Evolutionary conservation across 2,113 vertebrate genomes (phyloP), one percentile per base, ranked within the genome.

Genomic region (Ptilonorhynchus violaceus): DNA sequence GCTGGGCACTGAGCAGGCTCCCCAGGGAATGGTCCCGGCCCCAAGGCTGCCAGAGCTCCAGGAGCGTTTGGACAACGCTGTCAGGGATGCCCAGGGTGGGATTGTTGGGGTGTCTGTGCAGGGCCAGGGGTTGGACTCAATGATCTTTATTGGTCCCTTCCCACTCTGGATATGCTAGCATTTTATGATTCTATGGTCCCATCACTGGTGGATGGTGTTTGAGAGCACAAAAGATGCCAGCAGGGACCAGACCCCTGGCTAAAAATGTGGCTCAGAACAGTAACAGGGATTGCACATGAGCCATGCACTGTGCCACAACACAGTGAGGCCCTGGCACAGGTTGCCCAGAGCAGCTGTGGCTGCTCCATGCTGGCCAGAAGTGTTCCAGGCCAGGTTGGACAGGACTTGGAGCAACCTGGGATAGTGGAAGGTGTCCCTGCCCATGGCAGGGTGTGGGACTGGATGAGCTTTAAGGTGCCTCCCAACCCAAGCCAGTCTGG

Each of bases 271-370:
- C 23, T 49, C 4, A 3, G 17, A 19, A 44, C 2, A 2, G 15
- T 31, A 27, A 20, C 0, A 5, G 7, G 44, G 50, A 3, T 39
- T 16, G 22, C 1, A 1, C 8, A 2, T 1, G 1, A 23, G 8
- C 6, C 11, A 11, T 30, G 8, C 4, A 0, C 56, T 70, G 63
- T 78, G 52, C 44, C 37, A 74, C 28, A 46, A 6, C 69, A 46
- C 46, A 60, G 10, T 16, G 44, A 22, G 37, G 52, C 44, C 0
- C 77, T 59, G 76, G 59, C 69, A 44, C 33, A 46, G 28, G 33
- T 13, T 89, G 13, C 33, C 23, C 77, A 74, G 60, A 75, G 39
- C 15, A 53, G 53, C 28, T 60, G n/a, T 25, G 39, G 62, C 53
- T 75, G 44, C 19, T 44, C 52, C 52, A 52, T 62, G 33, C 52